Evolutionary conservation across 2,113 vertebrate genomes (phyloP), one percentile per base, ranked within the genome.

Genomic region (Neolamprologus ventralis): DNA sequence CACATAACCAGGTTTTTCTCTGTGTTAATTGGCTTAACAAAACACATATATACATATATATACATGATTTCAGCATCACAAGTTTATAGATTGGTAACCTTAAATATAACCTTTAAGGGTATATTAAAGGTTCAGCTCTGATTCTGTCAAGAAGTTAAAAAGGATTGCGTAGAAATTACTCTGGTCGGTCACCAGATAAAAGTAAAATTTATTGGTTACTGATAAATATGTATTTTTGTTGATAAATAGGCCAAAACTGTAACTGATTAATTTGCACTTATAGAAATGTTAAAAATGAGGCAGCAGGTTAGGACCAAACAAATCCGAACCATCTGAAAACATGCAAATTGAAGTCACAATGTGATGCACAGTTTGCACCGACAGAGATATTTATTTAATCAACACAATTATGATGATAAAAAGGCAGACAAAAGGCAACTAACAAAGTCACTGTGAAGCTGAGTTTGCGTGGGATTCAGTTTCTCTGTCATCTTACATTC

Each of bases 11-110:
- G n/a, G 12, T 1, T 71, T 40, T 71, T 40, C n/a, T 14, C 3
- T 40, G 35, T 23, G 63, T 42, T 71, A 40, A 21, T 4, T 23
- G 63, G 19, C 63, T 71, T 71, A 71, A 71, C 63, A 71, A 68
- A 68, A 68, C 0, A n/a, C 5, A 2, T 7, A 2, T 19, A 19
- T 0, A 63, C 0, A n/a, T 8, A 2, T 7, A 2, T 19, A 19
- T 0, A 63, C 0, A 63, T n/a, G 58, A 63, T 63, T 1, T 63
- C 58, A n/a, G 0, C 60, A 37, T 37, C 60, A 37, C 60, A 65
- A 37, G 10, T 37, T 37, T 65, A 12, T 65, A n/a, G 9, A 2
- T n/a, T 35, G 31, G 31, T 65, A n/a, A 65, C 28, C 57, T 60
- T 60, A 33, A 33, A 60, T 7, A 33, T 19, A 60, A 33, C 28